Base-by-base conservation (phyloP, 2,888 invertebrate species). In the Torymus auratus region DNA sequence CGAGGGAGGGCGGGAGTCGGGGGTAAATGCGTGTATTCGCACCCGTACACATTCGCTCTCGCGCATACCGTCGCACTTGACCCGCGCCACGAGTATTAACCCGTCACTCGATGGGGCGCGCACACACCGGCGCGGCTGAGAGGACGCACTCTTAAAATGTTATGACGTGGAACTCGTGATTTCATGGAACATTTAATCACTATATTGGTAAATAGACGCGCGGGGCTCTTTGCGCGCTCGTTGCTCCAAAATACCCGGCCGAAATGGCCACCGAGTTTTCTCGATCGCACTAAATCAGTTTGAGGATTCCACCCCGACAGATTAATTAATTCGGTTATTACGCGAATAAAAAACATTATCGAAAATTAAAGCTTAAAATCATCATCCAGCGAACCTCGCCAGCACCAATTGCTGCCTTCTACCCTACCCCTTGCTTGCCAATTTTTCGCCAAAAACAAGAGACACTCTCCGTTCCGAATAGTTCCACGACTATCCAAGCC, bases 101-200 rank as follows among this genome's bases (percentile, higher is more conserved):
- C 85, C 83, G 84, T 84, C 81, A 71, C 61, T 76, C 75, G 72
- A 80, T 76, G 76, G 71, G 65, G 68, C 69, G 74, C 72, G 68
- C 75, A 52, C 65, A 52, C 13, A 15, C 7, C 7, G 7, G 7
- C 5, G 41, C 41, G 41, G 41, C 41, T 41, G 41, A 41, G 41
- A 41, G 76, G 70, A 73, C 83, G 76, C 84, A 88, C 90, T 89
- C 88, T 90, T 90, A 86, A 90, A 90, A 89, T 90, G 88, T 90
- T 90, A 90, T 89, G 90, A 90, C 86, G 89, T 90, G 89, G 89
- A 90, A 90, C 89, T 88, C 85, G 87, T 88, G 89, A 90, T 90
- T 90, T 90, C 90, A 90, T 89, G 89, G 85, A 88, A 89, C 90
- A 88, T 90, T 90, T 89, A 88, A 88, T 89, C 88, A 89, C 87